Conservation (phyloP, 2,888 invertebrate species). For the Sabatieria punctata region DNA sequence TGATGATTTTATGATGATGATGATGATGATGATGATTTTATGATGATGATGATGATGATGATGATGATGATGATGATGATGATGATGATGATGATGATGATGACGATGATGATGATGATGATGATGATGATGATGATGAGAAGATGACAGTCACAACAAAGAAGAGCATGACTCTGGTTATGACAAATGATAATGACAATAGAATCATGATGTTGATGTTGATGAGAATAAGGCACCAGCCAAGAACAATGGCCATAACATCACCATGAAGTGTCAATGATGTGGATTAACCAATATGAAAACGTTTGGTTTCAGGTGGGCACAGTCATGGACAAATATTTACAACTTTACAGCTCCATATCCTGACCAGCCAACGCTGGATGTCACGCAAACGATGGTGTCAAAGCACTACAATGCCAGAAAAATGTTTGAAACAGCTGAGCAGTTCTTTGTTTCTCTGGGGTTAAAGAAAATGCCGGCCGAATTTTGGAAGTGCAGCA, state of each 20-base stretch:
- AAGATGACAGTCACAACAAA: too few species aligned
- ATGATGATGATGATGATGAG: too few species aligned
- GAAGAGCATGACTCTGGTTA: too few species aligned
- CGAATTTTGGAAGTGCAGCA: conserved; percentile 29
- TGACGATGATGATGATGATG: background rate
- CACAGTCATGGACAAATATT: conserved; percentile 23
- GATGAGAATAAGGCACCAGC: too few species aligned
- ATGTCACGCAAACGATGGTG: conserved; percentile 13
- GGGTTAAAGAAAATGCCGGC: conserved; percentile 26
- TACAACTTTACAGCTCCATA: conserved; percentile 19
- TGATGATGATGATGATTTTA: too few species aligned
- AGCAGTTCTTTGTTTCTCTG: conserved; percentile 26
- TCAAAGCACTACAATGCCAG: conserved; percentile 16
- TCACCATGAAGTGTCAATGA: too few species aligned
- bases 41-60: background rate
- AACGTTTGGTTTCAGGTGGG: conserved; percentile 21
- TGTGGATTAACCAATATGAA: too few species aligned
- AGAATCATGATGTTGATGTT: too few species aligned
- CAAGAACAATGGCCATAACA: too few species aligned
- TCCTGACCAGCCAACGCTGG: conserved; percentile 18
- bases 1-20: background rate
- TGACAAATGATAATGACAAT: too few species aligned
- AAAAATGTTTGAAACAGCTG: conserved; percentile 10
- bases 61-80: background rate
- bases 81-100: background rate